phyloP scores from a whole-genome alignment of 2,797 vertebrate genomes.

The Oreochromis mossambicus region DNA sequence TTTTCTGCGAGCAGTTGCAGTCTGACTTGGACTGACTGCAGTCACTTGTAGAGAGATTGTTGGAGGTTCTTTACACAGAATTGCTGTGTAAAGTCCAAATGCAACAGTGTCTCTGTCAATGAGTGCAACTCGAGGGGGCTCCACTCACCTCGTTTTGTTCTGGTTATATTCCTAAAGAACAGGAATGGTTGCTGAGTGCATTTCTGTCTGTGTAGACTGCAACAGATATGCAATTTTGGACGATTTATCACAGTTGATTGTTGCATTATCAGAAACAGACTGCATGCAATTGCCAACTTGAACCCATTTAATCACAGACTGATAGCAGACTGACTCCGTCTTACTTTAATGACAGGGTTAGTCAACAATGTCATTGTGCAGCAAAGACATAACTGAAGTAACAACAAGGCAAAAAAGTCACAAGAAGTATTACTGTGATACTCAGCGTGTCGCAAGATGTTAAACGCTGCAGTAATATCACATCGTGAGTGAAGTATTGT shows the following conservation, averaged over 20 bases:
- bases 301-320: not conserved
- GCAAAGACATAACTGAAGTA: not conserved
- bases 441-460: not conserved
- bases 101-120: not conserved
- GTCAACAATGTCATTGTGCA: not conserved
- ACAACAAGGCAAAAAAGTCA: not conserved
- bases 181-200: not conserved
- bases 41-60: not conserved
- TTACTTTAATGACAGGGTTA: not conserved
- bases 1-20: not conserved
- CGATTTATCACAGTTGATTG: not conserved
- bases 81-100: not conserved
- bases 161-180: not conserved
- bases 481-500: not conserved
- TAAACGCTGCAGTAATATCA: not conserved
- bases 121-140: not conserved
- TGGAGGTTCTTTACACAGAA: not conserved
- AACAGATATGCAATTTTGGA: not conserved
- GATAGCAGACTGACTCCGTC: not conserved
- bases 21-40: not conserved
- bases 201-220: not conserved
- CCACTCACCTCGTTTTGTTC: fast-evolving
- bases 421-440: not conserved
- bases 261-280: not conserved
- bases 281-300: not conserved